Evolutionary conservation across 2,797 vertebrate genomes (phyloP).

Genomic region (Micromesistius poutassou): DNA sequence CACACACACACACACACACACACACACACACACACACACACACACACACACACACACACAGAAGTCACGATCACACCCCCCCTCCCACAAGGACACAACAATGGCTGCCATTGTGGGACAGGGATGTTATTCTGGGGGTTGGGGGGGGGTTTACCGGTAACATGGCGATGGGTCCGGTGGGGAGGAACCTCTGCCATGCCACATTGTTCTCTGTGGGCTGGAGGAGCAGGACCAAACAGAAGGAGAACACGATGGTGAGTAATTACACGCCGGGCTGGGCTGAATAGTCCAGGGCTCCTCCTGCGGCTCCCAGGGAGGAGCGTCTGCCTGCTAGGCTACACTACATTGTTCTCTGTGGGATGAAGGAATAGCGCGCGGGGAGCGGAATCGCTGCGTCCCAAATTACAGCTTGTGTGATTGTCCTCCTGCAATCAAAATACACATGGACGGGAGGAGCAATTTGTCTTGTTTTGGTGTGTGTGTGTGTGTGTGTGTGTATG

Average conservation of each 20-base stretch:
- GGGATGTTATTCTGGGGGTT: not conserved
- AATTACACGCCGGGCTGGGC: not conserved
- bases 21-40: slow-evolving; percentile 19
- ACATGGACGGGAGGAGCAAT: not conserved
- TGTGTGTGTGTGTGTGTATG: not conserved
- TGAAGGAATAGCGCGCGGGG: slow-evolving; percentile 20
- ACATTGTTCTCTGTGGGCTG: slow-evolving; percentile 96
- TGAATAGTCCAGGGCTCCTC: not conserved
- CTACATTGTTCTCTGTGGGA: slow-evolving; percentile 27
- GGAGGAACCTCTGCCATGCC: slow-evolving; percentile 97
- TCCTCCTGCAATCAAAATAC: not conserved
- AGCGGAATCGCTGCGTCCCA: slow-evolving; percentile 17
- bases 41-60: no score
- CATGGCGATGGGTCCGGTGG: slow-evolving; percentile 91
- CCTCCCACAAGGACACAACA: not conserved
- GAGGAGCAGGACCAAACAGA: slow-evolving; percentile 28
- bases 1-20: no score
- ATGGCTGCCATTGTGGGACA: not conserved
- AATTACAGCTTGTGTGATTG: slow-evolving; percentile 2
- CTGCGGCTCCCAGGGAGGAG: not conserved
- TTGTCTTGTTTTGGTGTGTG: not conserved
- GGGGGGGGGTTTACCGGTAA: slow-evolving; percentile 79
- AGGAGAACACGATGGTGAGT: not conserved
- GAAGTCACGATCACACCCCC: slow-evolving; percentile 7
- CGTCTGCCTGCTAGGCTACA: not conserved